phyloP scores from a whole-genome alignment of 53 echinoderm and acorn worm species.

The Stichopus horrens region DNA sequence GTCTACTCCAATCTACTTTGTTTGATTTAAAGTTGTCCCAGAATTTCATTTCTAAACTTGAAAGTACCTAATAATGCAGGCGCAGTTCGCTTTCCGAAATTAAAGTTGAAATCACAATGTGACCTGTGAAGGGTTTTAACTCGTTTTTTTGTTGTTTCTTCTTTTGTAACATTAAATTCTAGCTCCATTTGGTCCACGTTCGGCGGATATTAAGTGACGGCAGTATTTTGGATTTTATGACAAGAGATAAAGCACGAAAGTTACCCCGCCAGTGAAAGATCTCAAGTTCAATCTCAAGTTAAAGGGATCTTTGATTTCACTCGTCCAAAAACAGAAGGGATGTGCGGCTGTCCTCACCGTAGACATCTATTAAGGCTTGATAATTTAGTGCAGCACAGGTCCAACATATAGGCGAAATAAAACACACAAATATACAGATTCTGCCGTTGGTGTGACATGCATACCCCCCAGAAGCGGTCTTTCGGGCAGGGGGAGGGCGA shows the following conservation, averaged over 20 bases:
- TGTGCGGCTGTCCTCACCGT: no score
- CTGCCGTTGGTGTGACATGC: no score
- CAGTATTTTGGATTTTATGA: slow-evolving; percentile 19
- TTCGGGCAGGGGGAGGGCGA: no score
- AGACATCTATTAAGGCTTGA: no score
- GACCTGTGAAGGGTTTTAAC: neutral
- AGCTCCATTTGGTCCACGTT: neutral
- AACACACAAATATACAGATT: no score
- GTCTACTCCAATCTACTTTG: neutral
- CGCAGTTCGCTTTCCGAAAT: slow-evolving; percentile 10
- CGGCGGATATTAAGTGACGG: slow-evolving; percentile 29
- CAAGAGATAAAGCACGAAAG: slow-evolving; percentile 26
- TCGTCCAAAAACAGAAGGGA: neutral
- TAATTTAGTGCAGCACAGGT: no score
- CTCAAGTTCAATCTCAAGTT: neutral
- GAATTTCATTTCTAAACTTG: neutral
- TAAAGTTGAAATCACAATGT: neutral
- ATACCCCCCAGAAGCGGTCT: no score
- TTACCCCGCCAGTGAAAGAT: neutral
- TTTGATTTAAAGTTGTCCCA: neutral
- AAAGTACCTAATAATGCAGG: slow-evolving; percentile 9
- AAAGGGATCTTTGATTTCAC: neutral
- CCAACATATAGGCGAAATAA: no score
- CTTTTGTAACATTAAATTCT: neutral
- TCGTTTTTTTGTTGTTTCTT: neutral